Base-by-base conservation (phyloP, 2,113 vertebrate genomes). In the Colistium nudipinnis region DNA sequence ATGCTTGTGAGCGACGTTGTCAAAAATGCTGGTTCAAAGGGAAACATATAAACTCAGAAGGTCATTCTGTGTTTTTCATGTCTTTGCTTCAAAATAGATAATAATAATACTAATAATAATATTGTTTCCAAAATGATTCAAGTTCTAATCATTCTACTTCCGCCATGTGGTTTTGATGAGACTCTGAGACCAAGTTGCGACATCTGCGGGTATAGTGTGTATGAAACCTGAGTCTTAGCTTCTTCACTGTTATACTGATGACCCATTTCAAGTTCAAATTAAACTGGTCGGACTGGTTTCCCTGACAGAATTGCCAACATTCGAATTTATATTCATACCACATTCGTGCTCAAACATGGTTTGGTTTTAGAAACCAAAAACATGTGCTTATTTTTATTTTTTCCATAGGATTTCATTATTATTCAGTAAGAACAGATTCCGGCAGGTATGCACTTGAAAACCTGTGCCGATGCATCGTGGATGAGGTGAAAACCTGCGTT, bases 201-300 rank as follows among this genome's bases (percentile, higher is more conserved):
- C 27, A 45, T 74, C 36, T 14, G 24, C 39, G 19, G 38, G 22
- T 27, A 57, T 44, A 12, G 39, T 62, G 20, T 51, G 24, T 64
- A 22, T 51, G 4, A 33, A 65, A 59, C 33, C 0, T 55, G 86
- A 88, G 84, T 81, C 84, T 87, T 79, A 81, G 39, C 54, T 64
- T 56, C 19, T 64, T 49, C 6, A n/a, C 14, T 35, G 41, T 70
- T 57, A 19, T 27, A 7, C 59, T 68, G 36, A n/a, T n/a, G n/a
- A n/a, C n/a, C n/a, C n/a, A n/a, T n/a, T n/a, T n/a, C n/a, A n/a
- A n/a, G n/a, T n/a, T 57, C 9, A 5, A 1, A 41, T 60, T 1
- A 17, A 36, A 76, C 76, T 48, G 48, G 72, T 60, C 33, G 4
- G 45, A 53, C 76, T 59, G 68, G 73, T 81, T 86, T 59, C 24